These are phyloP conservation scores for Pterocles orientalis DNA, from an alignment of 2,113 vertebrate genomes.

Conservation along the genomic window DNA sequence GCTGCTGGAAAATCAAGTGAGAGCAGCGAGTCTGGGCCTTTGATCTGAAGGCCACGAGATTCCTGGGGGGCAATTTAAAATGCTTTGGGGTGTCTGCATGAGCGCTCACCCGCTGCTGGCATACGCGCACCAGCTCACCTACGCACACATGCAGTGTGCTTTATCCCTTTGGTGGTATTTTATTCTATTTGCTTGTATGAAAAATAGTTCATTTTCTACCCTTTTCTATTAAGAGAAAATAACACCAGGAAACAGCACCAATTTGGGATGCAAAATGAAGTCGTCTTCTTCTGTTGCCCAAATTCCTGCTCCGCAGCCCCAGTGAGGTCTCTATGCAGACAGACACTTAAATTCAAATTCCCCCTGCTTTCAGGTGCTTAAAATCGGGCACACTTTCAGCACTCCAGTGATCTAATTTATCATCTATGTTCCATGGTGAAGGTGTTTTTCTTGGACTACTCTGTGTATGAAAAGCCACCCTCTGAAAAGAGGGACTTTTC, in stretches of 20 bases:
- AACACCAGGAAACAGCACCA: neutral
- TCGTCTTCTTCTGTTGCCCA: fast-evolving
- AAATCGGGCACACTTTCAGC: neutral
- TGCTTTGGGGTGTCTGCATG: neutral
- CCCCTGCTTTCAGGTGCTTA: neutral
- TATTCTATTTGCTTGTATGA: neutral
- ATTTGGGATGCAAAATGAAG: neutral
- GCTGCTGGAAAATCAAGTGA: neutral
- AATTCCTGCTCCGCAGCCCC: neutral
- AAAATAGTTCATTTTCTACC: neutral
- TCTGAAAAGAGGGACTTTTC: neutral
- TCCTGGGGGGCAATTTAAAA: neutral
- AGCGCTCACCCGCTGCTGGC: neutral
- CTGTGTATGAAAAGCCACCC: fast-evolving
- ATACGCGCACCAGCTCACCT: neutral
- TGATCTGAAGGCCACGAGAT: neutral
- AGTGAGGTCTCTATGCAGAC: neutral
- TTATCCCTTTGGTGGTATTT: neutral
- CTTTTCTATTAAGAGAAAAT: neutral
- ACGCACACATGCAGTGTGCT: fast-evolving
- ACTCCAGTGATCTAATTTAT: fast-evolving
- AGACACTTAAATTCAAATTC: neutral
- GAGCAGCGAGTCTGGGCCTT: neutral
- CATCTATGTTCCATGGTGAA: neutral
- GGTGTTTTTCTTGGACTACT: neutral